Conservation (phyloP, 2,113 vertebrate species). For the Neopipo cinnamomea region DNA sequence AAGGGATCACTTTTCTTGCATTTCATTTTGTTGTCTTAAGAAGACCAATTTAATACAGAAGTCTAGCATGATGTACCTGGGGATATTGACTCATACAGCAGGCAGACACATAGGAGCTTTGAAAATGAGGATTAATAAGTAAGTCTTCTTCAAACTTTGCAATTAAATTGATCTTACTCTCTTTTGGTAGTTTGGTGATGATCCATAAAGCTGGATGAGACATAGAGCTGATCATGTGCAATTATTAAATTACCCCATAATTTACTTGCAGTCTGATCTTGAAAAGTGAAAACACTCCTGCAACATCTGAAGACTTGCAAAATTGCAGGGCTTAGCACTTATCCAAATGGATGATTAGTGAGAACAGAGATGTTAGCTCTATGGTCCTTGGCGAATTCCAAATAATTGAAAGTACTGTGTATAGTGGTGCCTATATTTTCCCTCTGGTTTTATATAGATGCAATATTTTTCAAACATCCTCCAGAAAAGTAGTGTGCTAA, state of each 20-base stretch:
- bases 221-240: neutral
- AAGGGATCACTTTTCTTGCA: neutral
- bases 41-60: neutral
- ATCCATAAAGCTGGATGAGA: slow-evolving; percentile 23
- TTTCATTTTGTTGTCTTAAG: neutral
- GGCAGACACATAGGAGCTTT: neutral
- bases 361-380: neutral
- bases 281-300: neutral
- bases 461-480: neutral
- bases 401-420: neutral
- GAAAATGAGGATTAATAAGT: slow-evolving; percentile 31
- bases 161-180: slow-evolving; percentile 39
- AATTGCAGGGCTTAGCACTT: slow-evolving; percentile 34
- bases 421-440: neutral
- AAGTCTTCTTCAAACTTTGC: neutral
- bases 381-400: neutral
- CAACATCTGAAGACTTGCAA: slow-evolving; percentile 21
- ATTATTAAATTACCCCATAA: slow-evolving; percentile 21
- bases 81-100: neutral
- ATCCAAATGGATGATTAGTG: neutral
- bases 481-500: neutral
- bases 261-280: slow-evolving; percentile 11
- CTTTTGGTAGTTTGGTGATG: neutral
- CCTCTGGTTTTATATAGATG: neutral
- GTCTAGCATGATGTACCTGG: neutral